Evolutionary conservation across 2,888 invertebrate genomes (phyloP).

Genomic region (Diabrotica balteata): DNA sequence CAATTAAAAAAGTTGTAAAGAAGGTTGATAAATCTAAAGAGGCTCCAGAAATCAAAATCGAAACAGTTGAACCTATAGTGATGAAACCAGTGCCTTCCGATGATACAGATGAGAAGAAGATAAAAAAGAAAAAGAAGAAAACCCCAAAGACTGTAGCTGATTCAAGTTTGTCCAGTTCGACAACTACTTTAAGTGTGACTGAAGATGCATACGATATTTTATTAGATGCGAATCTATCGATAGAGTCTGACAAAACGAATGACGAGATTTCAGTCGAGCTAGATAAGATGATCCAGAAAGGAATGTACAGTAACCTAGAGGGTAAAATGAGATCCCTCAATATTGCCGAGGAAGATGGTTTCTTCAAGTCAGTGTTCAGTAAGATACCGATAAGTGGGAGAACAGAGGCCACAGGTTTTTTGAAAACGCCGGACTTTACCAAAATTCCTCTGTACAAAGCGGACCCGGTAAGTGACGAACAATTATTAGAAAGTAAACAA

Average conservation of each 20-base stretch:
- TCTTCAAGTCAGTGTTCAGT: constrained; percentile 52
- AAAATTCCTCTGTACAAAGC: constrained; percentile 41
- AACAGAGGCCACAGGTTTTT: constrained; percentile 43
- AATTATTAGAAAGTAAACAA: constrained; percentile 38
- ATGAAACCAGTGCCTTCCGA: constrained; percentile 14
- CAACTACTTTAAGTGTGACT: constrained; percentile 40
- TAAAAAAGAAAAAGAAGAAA: constrained; percentile 43
- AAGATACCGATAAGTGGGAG: constrained; percentile 41
- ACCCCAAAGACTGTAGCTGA: constrained; percentile 27
- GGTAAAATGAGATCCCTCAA: constrained; percentile 56
- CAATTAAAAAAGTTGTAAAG: constrained; percentile 35
- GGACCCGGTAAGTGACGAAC: constrained; percentile 47
- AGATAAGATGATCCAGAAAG: constrained; percentile 58
- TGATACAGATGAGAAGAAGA: constrained; percentile 36
- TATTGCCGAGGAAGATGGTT: constrained; percentile 50
- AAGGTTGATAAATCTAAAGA: constrained; percentile 34
- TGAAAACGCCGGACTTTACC: constrained; percentile 50
- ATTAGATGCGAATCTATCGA: constrained; percentile 43
- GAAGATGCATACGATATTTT: constrained; percentile 54
- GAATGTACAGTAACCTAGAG: constrained; percentile 57
- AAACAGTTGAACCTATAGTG: constrained; percentile 16
- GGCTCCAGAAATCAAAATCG: constrained; percentile 12
- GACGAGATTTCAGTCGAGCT: constrained; percentile 58
- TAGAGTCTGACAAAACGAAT: constrained; percentile 54
- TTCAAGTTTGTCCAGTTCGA: constrained; percentile 42